Conservation (phyloP, 2,797 vertebrate species). For the Coilia nasus region DNA sequence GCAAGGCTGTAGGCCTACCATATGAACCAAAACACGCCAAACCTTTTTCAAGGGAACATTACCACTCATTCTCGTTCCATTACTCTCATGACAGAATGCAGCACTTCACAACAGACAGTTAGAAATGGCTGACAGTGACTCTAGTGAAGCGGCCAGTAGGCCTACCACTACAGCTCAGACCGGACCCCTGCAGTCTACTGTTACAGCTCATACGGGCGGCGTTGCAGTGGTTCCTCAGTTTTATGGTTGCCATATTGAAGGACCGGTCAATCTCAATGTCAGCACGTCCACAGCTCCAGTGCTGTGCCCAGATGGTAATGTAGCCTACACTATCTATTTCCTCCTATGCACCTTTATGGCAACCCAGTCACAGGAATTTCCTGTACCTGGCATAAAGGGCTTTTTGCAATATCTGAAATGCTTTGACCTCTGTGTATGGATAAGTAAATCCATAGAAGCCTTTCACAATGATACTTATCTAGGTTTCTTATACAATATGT, state of each 20-base stretch:
- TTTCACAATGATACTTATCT: too few species aligned
- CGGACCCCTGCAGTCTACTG: not conserved
- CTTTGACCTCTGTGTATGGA: too few species aligned
- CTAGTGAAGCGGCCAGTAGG: not conserved
- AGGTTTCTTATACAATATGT: too few species aligned
- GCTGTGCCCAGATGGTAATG: not conserved
- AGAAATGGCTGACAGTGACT: not conserved
- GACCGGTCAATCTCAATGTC: not conserved
- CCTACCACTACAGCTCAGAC: not conserved
- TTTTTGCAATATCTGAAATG: too few species aligned
- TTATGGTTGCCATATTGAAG: not conserved
- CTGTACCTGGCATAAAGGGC: not conserved
- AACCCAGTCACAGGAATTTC: not conserved
- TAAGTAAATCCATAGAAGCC: too few species aligned
- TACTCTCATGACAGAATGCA: not conserved
- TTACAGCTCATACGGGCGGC: not conserved
- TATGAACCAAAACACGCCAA: too few species aligned
- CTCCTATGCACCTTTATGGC: not conserved
- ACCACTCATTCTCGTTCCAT: not conserved
- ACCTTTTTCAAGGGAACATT: too few species aligned
- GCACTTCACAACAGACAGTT: too few species aligned
- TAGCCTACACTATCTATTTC: not conserved
- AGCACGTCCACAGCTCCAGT: not conserved
- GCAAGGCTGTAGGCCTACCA: too few species aligned
- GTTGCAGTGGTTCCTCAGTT: not conserved